phyloP scores from a whole-genome alignment of 2,797 vertebrate genomes.

The Fratercula arctica region DNA sequence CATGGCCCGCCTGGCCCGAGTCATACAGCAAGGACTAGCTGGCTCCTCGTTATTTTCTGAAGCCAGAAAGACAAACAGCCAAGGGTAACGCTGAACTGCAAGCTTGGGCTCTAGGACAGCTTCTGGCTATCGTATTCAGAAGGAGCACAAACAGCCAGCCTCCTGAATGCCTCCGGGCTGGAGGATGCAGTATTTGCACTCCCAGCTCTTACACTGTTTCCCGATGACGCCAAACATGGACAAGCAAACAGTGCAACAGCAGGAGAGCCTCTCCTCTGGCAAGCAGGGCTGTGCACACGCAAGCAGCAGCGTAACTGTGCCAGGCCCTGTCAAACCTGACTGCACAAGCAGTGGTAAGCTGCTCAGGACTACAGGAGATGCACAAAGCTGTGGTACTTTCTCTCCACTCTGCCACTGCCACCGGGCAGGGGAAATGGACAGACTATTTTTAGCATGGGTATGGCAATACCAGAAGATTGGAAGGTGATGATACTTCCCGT shows the following conservation, averaged over 20 bases:
- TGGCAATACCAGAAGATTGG: background rate
- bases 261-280: background rate
- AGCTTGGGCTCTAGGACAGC: background rate
- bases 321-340: background rate
- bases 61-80: background rate
- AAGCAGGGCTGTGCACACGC: background rate
- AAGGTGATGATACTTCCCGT: background rate
- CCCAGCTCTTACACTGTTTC: background rate
- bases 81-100: background rate
- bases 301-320: background rate
- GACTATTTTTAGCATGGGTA: background rate
- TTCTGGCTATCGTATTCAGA: rapidly evolving
- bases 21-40: background rate
- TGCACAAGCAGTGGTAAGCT: background rate
- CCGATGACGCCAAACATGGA: rapidly evolving
- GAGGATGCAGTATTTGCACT: background rate
- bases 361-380: background rate
- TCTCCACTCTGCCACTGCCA: background rate
- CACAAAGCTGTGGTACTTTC: background rate
- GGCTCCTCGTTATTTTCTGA: background rate
- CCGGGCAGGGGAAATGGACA: background rate
- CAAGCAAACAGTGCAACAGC: background rate
- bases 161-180: background rate
- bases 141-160: rapidly evolving
- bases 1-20: background rate